phyloP scores from a whole-genome alignment of 2,113 vertebrate species.

The Pedionomus torquatus region DNA sequence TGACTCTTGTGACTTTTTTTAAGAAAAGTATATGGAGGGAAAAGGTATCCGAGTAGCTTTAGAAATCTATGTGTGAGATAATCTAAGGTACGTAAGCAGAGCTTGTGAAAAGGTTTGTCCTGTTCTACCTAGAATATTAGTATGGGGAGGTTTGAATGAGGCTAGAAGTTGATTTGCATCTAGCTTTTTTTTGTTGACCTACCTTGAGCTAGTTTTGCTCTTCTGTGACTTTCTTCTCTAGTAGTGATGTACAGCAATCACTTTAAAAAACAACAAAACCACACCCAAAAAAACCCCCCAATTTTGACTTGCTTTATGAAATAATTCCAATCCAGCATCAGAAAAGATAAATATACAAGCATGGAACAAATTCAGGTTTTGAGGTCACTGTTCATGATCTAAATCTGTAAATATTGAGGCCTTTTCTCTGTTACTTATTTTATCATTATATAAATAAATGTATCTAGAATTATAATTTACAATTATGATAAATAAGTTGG shows the following conservation, averaged over 20 bases:
- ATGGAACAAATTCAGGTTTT: no score
- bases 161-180: neutral
- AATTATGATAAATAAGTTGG: neutral
- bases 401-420: no score
- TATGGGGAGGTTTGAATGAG: neutral
- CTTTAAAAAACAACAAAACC: neutral
- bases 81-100: neutral
- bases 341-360: no score
- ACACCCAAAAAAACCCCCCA: neutral
- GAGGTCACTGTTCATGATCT: no score
- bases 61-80: neutral
- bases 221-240: neutral
- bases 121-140: neutral
- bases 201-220: neutral
- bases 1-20: neutral
- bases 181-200: neutral
- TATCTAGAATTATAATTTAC: neutral
- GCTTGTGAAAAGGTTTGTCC: no score
- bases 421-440: neutral
- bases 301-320: no score
- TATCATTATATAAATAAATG: neutral
- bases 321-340: no score
- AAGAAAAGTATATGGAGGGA: fast-evolving
- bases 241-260: neutral
- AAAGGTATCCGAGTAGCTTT: neutral